Conservation (phyloP, 2,888 invertebrate genomes). For the Didymodactylos carnosus region DNA sequence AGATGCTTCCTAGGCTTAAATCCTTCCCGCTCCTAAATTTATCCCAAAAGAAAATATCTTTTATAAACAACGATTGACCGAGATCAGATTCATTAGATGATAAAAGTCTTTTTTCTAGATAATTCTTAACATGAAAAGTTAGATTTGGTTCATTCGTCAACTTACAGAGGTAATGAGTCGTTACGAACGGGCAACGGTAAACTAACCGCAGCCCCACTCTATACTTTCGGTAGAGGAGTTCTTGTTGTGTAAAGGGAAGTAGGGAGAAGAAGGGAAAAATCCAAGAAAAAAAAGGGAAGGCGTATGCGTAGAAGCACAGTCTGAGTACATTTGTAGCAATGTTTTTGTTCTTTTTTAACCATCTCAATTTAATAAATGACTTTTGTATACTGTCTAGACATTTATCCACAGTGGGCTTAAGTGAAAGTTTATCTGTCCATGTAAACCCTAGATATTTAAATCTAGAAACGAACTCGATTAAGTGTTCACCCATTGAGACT, state of each 20-base stretch:
- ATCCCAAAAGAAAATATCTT: neutral
- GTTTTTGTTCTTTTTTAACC: neutral
- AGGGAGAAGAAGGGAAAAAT: neutral
- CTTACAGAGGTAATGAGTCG: neutral
- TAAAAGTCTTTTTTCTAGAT: neutral
- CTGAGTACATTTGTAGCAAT: neutral
- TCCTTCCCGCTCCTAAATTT: neutral
- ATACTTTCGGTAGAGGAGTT: neutral
- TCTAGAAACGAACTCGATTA: neutral
- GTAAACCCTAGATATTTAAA: neutral
- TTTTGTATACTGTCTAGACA: neutral
- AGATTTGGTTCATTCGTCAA: neutral
- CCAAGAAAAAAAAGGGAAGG: neutral
- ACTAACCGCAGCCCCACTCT: neutral
- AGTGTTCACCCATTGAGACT: neutral
- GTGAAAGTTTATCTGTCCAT: neutral
- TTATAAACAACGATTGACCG: neutral
- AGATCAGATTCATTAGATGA: neutral
- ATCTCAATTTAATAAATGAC: neutral
- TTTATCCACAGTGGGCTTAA: neutral
- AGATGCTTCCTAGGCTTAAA: no score
- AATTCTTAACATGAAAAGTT: neutral
- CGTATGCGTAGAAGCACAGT: neutral
- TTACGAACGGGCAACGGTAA: neutral
- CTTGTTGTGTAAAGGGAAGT: neutral